These are phyloP conservation scores for Alectura lathami DNA, from an alignment of 2,113 vertebrate genomes.

Conservation along the genomic window DNA sequence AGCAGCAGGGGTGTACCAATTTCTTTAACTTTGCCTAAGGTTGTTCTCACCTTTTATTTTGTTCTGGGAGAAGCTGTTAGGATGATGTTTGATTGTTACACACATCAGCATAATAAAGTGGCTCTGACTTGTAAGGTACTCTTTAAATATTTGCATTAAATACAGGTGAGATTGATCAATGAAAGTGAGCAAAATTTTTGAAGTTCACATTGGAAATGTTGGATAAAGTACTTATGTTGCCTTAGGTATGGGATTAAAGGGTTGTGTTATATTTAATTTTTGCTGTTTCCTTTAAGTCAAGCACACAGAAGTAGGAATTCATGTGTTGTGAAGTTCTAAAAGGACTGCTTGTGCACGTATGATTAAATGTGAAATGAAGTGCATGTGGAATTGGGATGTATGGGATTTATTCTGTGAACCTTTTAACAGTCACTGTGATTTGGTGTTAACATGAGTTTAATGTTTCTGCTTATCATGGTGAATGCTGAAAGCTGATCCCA, in stretches of 20 bases:
- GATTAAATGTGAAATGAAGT: background rate
- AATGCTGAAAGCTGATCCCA: background rate
- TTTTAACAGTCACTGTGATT: background rate
- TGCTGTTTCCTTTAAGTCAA: background rate
- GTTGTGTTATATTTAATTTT: background rate
- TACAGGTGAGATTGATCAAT: background rate
- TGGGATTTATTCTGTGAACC: background rate
- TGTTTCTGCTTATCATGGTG: background rate
- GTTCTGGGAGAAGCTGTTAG: background rate
- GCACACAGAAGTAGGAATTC: background rate
- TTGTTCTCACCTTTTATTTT: background rate
- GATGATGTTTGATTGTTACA: background rate
- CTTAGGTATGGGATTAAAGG: rapidly evolving
- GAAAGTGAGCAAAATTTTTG: background rate
- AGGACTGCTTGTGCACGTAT: background rate
- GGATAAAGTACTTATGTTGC: background rate
- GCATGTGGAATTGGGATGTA: background rate
- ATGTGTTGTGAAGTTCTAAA: rapidly evolving
- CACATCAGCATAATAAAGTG: background rate
- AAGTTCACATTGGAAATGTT: background rate
- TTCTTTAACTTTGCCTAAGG: background rate
- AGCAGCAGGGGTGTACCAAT: background rate
- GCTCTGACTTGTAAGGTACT: background rate
- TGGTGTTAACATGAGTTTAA: background rate
- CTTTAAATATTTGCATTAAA: background rate